Base-by-base conservation (phyloP, 1,140 invertebrate species). In the Diuraphis noxia region DNA sequence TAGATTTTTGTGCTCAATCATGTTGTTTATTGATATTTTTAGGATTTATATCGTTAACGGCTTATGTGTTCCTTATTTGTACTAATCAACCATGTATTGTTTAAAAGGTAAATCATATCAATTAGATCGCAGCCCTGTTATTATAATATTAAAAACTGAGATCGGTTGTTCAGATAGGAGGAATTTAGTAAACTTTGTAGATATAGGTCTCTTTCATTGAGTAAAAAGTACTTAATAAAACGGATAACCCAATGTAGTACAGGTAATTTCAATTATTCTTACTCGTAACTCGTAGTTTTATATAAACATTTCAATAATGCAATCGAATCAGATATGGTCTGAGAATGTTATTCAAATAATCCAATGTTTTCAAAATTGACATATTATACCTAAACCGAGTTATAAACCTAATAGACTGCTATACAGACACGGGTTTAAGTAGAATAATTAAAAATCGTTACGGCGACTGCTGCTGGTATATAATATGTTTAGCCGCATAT, bases 381-480 rank as follows among this genome's bases (percentile, higher is more conserved):
- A 63, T 63, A n/a, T 63, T 63, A 63, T n/a, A 63, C 56, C 56
- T 63, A 63, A n/a, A n/a, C 30, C n/a, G n/a, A n/a, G n/a, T n/a
- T n/a, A n/a, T n/a, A n/a, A n/a, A n/a, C n/a, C n/a, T n/a, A n/a
- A n/a, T n/a, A n/a, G 10, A 63, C 30, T n/a, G 56, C 46, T 49
- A 23, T n/a, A n/a, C 56, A 63, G 30, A 4, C 3, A 63, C 30
- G 13, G 56, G 56, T 63, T n/a, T 63, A 63, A 63, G 56, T 63
- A 63, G 56, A 63, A 63, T 63, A 63, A 63, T 63, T 63, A 63
- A 63, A 63, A 63, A 63, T 63, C 56, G 56, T 63, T 63, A 63
- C 56, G 56, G 13, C 56, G 56, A 63, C 56, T 63, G 56, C 56
- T 63, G 56, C 56, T n/a, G 30, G 17, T 63, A n/a, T 63, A 63